phyloP scores from a whole-genome alignment of 2,113 vertebrate genomes.

The Rallus limicola region DNA sequence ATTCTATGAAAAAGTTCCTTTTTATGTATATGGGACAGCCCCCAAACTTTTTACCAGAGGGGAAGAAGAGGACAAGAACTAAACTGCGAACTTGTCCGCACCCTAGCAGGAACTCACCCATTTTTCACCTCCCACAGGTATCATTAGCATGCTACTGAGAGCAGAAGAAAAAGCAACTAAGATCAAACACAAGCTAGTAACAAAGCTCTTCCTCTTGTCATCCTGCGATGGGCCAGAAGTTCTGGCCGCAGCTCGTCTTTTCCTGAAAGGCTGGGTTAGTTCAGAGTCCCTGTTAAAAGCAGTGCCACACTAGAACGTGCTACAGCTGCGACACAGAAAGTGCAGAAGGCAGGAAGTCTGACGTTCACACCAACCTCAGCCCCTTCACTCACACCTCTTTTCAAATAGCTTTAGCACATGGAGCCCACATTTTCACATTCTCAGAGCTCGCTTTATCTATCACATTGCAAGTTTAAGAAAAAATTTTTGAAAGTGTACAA shows the following conservation, averaged over 20 bases:
- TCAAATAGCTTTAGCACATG: constrained; percentile 71
- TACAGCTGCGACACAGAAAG: constrained; percentile 59
- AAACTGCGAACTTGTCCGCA: constrained; percentile 34
- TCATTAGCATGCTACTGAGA: constrained; percentile 65
- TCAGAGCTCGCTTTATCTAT: constrained; percentile 40
- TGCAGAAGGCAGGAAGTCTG: constrained; percentile 69
- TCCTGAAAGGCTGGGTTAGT: constrained; percentile 26
- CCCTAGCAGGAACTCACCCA: constrained; percentile 62
- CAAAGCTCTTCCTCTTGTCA: constrained; percentile 62
- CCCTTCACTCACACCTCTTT: constrained; percentile 71
- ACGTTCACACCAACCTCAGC: constrained; percentile 62
- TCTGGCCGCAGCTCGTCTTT: constrained; percentile 41
- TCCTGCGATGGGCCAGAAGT: constrained; percentile 33
- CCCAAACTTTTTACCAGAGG: constrained; percentile 55
- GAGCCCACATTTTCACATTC: constrained; percentile 62
- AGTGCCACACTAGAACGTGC: constrained; percentile 43
- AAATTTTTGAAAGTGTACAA: not conserved
- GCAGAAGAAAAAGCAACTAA: constrained; percentile 20
- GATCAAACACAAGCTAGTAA: constrained; percentile 63
- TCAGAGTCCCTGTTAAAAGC: constrained; percentile 46
- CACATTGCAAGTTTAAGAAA: not conserved
- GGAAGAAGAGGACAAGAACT: constrained; percentile 58
- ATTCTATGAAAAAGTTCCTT: constrained; percentile 50
- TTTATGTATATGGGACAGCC: constrained; percentile 57
- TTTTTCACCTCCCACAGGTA: constrained; percentile 69